Base-by-base conservation (phyloP, 2,113 vertebrate species). In the Haplochromis vanheusdeni region DNA sequence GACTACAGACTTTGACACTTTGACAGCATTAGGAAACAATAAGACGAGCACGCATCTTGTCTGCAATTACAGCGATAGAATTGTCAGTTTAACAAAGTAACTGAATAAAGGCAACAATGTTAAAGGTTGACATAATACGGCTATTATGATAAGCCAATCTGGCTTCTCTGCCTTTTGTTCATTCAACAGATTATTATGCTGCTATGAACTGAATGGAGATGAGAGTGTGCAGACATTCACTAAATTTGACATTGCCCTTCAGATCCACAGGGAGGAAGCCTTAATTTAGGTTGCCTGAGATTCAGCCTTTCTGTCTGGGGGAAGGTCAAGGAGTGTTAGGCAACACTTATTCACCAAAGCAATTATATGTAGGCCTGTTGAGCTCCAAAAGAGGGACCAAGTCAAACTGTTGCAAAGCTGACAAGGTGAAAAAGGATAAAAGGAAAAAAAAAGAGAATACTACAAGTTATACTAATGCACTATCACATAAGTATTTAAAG, bases 271-370 rank as follows among this genome's bases (percentile, higher is more conserved):
- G 90, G 93, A 93, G 19, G 47, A 68, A 55, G 65, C 62, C 80
- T 91, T 80, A 88, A 93, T 95, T 93, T 88, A 92, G 88, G 87
- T 80, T 82, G 91, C 88, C 81, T 86, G 82, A 89, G 68, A 90
- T 91, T 92, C 86, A 56, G 82, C 81, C 82, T 49, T 79, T 89
- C 73, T 73, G 82, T 89, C 45, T 89, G 86, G 90, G 84, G 83
- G 68, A 86, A 90, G 94, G 92, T 93, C 93, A 94, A 87, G 45
- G 81, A 86, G 88, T 87, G 60, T 91, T 80, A n/a, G 54, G 80
- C 42, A 35, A 77, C 55, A 56, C 70, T 89, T 84, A 75, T 82
- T 89, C 90, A 88, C 82, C 13, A 23, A 73, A 92, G 80, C 84
- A 45, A 70, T 47, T 58, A 51, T 75, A 37, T 81, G 35, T 58